phyloP scores from a whole-genome alignment of 1,140 invertebrate genomes.

The Tetramorium parvispinum region DNA sequence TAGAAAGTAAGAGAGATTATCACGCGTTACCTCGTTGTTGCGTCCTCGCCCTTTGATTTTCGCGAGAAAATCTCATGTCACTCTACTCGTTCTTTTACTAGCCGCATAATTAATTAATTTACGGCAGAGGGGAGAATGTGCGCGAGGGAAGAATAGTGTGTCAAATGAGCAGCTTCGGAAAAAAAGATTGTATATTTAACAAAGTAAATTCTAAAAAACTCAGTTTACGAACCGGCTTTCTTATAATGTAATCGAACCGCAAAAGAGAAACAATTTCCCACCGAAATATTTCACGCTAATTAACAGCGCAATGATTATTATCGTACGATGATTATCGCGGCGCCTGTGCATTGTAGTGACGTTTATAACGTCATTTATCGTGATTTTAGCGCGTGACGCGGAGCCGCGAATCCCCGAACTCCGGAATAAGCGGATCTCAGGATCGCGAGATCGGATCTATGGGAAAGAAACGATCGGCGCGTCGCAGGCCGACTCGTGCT shows the following conservation, averaged over 20 bases:
- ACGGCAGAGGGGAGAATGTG: not conserved
- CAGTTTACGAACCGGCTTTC: not conserved
- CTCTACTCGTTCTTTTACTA: not conserved
- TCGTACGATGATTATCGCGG: not conserved
- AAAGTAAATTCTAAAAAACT: not conserved
- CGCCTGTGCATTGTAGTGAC: not conserved
- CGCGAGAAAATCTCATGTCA: not conserved
- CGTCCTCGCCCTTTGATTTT: conserved; percentile 46
- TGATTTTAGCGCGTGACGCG: not conserved
- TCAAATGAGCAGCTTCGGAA: not conserved
- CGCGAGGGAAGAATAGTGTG: not conserved
- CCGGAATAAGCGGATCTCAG: not conserved
- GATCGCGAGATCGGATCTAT: conserved; percentile 5
- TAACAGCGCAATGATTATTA: not conserved
- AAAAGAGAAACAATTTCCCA: not conserved
- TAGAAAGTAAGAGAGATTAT: conserved; percentile 39
- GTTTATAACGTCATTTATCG: conserved; percentile 11
- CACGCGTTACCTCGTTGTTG: conserved; percentile 23
- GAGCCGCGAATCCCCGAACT: not conserved
- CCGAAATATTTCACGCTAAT: not conserved
- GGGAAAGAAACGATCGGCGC: conserved; percentile 50
- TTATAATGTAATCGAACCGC: not conserved
- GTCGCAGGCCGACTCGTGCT: not conserved
- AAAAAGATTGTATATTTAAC: not conserved
- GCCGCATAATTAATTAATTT: conserved; percentile 39